Percentiles rank a stretch among this genome's conserved stretches.
phyloP scores from a whole-genome alignment of 1,140 invertebrate species.

The Trypoxylus dichotomus region DNA sequence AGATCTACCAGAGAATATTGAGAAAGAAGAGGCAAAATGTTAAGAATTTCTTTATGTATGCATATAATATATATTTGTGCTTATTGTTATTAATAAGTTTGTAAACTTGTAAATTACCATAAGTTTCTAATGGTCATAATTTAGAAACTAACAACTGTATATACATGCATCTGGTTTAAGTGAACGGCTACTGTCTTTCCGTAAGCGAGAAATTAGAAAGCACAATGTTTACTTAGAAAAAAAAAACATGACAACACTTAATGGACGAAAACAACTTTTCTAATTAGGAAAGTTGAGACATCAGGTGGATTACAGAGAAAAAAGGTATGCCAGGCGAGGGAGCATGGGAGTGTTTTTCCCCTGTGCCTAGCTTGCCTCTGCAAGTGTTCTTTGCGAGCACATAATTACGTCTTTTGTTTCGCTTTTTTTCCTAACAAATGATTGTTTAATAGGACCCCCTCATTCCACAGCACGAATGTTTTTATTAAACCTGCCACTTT shows the following conservation, averaged over 20 bases:
- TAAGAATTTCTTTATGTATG: background rate
- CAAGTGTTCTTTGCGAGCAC: background rate
- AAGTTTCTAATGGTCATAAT: no score
- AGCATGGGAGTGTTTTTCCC: background rate
- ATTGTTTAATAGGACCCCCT: background rate
- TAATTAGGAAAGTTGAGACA: constrained; percentile 13
- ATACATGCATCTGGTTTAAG: no score
- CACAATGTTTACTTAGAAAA: background rate
- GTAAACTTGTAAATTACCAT: no score
- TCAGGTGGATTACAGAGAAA: background rate
- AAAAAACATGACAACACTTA: constrained; percentile 4
- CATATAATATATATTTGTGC: no score
- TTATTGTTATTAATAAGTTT: no score
- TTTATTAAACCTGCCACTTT: no score
- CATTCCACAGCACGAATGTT: no score
- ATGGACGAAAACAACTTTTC: constrained; percentile 10
- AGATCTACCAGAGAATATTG: background rate
- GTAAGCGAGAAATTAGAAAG: background rate
- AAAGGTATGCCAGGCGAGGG: background rate
- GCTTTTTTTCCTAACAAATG: background rate
- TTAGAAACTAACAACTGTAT: no score
- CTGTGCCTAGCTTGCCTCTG: background rate
- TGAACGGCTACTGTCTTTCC: background rate
- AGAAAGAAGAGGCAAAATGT: background rate
- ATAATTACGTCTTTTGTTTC: background rate